phyloP scores from a whole-genome alignment of 2,797 vertebrate genomes.

The Vireo griseus region DNA sequence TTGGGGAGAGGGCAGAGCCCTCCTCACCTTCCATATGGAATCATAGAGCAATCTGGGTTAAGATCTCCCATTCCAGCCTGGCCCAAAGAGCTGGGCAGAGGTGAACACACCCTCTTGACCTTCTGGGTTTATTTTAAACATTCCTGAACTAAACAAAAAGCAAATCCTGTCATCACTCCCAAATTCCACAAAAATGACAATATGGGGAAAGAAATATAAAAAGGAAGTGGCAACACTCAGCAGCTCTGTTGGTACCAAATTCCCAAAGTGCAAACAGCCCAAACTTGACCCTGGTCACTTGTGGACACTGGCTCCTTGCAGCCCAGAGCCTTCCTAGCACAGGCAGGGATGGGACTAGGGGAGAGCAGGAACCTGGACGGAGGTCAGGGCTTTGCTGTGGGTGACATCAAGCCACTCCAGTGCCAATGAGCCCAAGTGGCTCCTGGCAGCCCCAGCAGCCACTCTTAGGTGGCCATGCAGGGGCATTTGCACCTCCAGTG shows the following conservation, averaged over 20 bases:
- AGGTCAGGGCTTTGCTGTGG: background rate
- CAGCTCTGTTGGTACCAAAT: background rate
- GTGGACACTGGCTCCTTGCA: fast-evolving
- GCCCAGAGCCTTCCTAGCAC: background rate
- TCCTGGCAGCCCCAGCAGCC: fast-evolving
- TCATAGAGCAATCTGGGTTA: background rate
- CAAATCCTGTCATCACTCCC: background rate
- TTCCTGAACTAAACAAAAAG: background rate
- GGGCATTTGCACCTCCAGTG: fast-evolving
- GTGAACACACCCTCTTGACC: fast-evolving
- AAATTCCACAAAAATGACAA: background rate
- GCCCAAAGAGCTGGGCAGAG: fast-evolving
- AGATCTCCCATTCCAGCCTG: background rate
- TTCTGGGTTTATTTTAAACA: background rate
- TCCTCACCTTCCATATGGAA: background rate
- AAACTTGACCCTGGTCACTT: fast-evolving
- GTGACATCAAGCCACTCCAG: background rate
- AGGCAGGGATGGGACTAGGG: fast-evolving
- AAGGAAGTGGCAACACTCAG: background rate
- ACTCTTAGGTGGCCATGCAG: fast-evolving
- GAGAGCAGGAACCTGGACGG: fast-evolving
- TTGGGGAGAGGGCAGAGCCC: background rate
- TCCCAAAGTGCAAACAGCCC: fast-evolving
- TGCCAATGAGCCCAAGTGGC: fast-evolving
- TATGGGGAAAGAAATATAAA: background rate